Evolutionary conservation across 2,797 vertebrate genomes (phyloP).

Genomic region (Muscicapa comitata): DNA sequence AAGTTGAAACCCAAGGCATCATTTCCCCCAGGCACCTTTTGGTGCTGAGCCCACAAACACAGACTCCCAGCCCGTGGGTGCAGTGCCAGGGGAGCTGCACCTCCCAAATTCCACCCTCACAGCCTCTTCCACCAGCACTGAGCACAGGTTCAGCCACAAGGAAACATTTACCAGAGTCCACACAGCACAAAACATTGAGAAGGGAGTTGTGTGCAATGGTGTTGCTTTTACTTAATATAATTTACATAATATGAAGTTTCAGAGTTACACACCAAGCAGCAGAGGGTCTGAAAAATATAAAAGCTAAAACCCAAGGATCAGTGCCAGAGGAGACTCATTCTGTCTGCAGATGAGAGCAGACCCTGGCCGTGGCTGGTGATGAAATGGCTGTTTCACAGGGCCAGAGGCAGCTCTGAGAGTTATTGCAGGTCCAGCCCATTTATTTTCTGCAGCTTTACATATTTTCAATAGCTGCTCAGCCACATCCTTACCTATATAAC

Average conservation of each 20-base stretch:
- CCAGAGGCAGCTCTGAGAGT: conserved; percentile 47
- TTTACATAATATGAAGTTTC: too few species aligned
- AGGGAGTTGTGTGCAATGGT: background rate
- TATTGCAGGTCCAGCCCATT: conserved; percentile 51
- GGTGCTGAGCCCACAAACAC: background rate
- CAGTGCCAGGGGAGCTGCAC: background rate
- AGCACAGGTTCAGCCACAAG: background rate
- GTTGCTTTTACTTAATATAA: background rate
- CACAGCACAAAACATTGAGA: background rate
- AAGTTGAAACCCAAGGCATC: too few species aligned
- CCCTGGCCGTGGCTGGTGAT: background rate
- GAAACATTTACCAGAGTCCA: background rate
- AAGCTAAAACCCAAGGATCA: too few species aligned
- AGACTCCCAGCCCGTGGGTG: background rate
- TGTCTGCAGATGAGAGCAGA: background rate
- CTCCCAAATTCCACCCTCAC: background rate
- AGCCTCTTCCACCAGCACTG: background rate
- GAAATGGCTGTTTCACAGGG: conserved; percentile 55
- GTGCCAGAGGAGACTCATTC: background rate
- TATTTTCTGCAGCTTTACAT: conserved; percentile 68
- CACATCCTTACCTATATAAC: conserved; percentile 67
- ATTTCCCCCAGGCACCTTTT: background rate
- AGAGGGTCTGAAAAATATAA: too few species aligned
- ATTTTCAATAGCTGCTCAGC: conserved; percentile 70
- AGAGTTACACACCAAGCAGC: too few species aligned